phyloP scores from a whole-genome alignment of 2,113 vertebrate species.

The Gasterosteus nipponicus region DNA sequence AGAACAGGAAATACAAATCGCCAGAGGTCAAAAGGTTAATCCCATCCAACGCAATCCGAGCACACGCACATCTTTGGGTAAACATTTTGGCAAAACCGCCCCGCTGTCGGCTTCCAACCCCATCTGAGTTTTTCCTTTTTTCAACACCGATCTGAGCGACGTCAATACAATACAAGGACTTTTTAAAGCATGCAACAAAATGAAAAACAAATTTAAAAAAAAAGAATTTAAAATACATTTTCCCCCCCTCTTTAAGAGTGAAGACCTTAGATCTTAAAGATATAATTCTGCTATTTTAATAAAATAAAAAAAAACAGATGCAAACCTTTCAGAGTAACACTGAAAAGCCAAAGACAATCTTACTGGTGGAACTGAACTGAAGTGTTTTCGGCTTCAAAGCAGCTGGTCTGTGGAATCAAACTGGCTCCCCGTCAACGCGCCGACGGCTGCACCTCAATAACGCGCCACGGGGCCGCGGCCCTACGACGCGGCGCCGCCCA shows the following conservation, averaged over 20 bases:
- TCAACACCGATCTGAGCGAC: conserved; percentile 71
- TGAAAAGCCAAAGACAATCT: conserved; percentile 63
- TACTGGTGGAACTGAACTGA: conserved; percentile 35
- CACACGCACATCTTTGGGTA: conserved; percentile 77
- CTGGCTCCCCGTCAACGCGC: conserved; percentile 41
- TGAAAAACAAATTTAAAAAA: conserved; percentile 49
- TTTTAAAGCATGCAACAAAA: conserved; percentile 81
- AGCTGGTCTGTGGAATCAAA: conserved; percentile 54
- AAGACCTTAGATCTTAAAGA: conserved; percentile 87
- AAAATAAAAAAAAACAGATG: conserved; percentile 58
- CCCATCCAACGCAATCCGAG: conserved; percentile 77
- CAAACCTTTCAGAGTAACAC: conserved; percentile 79
- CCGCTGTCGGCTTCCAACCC: conserved; percentile 59
- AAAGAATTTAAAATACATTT: conserved; percentile 74
- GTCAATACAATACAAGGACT: conserved; percentile 70
- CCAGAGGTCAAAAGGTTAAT: conserved; percentile 79
- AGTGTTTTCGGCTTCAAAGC: conserved; percentile 55
- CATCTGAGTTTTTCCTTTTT: conserved; percentile 48
- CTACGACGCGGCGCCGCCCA: conserved; percentile 28
- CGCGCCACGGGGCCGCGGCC: conserved; percentile 11
- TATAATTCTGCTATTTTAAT: conserved; percentile 76
- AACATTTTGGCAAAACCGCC: conserved; percentile 67
- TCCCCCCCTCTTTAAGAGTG: conserved; percentile 89
- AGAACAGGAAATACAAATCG: conserved; percentile 83
- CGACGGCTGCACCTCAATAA: conserved; percentile 32